A percentile compares a stretch with the other conserved stretches of the same genome.
Conservation (phyloP, 2,888 invertebrate species). For the Lasioglossum pauxillum region DNA sequence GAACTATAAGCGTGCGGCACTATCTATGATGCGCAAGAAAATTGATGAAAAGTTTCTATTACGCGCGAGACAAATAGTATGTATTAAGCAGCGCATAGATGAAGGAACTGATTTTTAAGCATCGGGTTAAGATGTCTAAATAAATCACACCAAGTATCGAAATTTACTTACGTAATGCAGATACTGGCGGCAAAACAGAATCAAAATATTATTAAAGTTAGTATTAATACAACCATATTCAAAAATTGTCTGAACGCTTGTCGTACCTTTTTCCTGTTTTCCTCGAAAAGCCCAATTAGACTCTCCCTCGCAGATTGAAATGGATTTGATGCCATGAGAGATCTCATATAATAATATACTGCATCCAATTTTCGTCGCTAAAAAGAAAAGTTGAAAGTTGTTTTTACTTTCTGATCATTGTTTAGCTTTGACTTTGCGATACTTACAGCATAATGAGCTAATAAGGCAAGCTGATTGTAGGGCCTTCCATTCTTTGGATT, state of each 20-base stretch:
- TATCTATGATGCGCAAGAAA: constrained; percentile 38
- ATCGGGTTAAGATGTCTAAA: constrained; percentile 69
- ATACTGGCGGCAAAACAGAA: constrained; percentile 85
- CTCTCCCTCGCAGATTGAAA: constrained; percentile 96
- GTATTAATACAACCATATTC: constrained; percentile 63
- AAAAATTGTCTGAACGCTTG: constrained; percentile 36
- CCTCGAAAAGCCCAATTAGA: constrained; percentile 94
- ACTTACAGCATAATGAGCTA: constrained; percentile 93
- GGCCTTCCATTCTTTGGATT: constrained; percentile 98
- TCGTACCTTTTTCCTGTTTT: constrained; percentile 94
- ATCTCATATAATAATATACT: constrained; percentile 98
- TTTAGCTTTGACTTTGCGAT: not conserved
- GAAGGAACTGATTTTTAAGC: constrained; percentile 74
- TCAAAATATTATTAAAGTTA: constrained; percentile 87
- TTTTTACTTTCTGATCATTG: not conserved
- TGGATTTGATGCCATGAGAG: constrained; percentile 97
- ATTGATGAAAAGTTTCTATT: constrained; percentile 45
- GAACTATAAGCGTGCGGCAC: constrained; percentile 48
- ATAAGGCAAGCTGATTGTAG: constrained; percentile 96
- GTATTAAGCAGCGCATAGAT: constrained; percentile 52
- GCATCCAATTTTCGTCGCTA: constrained; percentile 97
- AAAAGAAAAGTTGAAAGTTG: constrained; percentile 75
- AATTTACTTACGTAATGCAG: constrained; percentile 86
- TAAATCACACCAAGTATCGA: constrained; percentile 80
- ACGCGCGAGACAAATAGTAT: constrained; percentile 32